Base-by-base conservation (phyloP, 2,113 vertebrate genomes). In the Neolamprologus ventralis region DNA sequence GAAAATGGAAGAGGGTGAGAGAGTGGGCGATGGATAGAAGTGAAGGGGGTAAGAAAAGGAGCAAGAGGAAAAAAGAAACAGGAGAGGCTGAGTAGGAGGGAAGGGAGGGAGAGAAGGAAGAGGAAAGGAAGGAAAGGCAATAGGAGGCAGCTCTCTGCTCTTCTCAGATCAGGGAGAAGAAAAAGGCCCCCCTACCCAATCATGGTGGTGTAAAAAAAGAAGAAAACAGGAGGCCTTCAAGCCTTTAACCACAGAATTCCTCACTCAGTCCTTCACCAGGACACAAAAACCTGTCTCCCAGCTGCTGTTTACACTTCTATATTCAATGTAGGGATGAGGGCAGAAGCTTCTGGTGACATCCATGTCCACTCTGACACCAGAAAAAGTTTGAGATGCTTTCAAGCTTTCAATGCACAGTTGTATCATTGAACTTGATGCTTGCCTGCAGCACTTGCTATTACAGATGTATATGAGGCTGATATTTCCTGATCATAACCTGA, bases 81-180 rank as follows among this genome's bases (percentile, higher is more conserved):
- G 65, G 85, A 88, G 73, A 88, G 84, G 82, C 82, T 80, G 87
- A 85, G 87, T 49, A 82, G 86, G 85, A 88, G 88, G 87, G 80
- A 86, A 88, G 88, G 89, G 78, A 81, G 80, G 82, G 87, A 93
- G 85, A 86, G 79, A 86, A 91, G 89, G 86, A 84, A 87, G 83
- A 89, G 84, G 87, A 78, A 71, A 84, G 81, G 81, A 81, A 89
- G 89, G 89, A 86, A 85, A 92, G 86, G 81, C 68, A 35, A 78
- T 47, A 88, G 89, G 89, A 93, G 88, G 71, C 86, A 85, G 79
- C 53, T 86, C 54, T 88, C 35, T 80, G 73, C 81, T 88, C 68
- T 82, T 82, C 86, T 87, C 49, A 45, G 81, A 87, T 75, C 55
- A 89, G 51, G 80, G 65, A 87, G 91, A 80, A 88, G 85, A 89